Evolutionary conservation across 1,140 invertebrate species (phyloP).

Genomic region (Lanistes nyassanus): DNA sequence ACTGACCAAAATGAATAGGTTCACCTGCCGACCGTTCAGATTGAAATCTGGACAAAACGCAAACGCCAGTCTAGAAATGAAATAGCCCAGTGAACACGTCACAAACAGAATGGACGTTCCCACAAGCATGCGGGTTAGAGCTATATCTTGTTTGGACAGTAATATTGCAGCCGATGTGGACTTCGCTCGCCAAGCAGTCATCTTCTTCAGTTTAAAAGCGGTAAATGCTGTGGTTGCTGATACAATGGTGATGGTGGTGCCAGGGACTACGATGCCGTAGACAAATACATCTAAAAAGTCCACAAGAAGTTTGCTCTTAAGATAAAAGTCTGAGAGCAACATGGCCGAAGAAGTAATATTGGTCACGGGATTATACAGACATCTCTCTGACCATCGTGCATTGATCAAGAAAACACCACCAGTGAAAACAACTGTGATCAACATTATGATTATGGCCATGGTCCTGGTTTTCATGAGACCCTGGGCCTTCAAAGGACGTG

Average conservation of each 20-base stretch:
- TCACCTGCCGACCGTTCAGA: background rate
- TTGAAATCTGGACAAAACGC: background rate
- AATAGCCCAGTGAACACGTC: background rate
- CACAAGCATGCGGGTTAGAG: background rate
- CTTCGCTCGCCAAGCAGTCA: background rate
- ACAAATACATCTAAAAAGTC: background rate
- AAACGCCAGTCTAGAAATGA: background rate
- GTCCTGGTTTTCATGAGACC: background rate
- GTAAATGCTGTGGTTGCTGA: background rate
- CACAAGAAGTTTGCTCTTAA: background rate
- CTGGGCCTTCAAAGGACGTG: background rate
- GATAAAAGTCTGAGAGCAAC: background rate
- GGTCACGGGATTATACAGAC: background rate
- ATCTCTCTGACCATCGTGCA: background rate
- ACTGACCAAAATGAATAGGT: background rate
- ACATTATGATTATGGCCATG: background rate
- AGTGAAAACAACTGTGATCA: background rate
- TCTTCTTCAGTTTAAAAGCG: background rate
- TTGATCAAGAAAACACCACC: background rate
- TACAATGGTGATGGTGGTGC: background rate
- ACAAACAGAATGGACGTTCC: conserved; percentile 7
- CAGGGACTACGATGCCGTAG: background rate
- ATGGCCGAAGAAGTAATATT: background rate
- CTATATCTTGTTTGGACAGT: background rate
- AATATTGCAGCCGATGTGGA: background rate